Percentiles rank a stretch among this genome's conserved stretches.
These are phyloP conservation scores for Hemibagrus guttatus DNA, from an alignment of 2,797 vertebrate species.

Conservation along the genomic window DNA sequence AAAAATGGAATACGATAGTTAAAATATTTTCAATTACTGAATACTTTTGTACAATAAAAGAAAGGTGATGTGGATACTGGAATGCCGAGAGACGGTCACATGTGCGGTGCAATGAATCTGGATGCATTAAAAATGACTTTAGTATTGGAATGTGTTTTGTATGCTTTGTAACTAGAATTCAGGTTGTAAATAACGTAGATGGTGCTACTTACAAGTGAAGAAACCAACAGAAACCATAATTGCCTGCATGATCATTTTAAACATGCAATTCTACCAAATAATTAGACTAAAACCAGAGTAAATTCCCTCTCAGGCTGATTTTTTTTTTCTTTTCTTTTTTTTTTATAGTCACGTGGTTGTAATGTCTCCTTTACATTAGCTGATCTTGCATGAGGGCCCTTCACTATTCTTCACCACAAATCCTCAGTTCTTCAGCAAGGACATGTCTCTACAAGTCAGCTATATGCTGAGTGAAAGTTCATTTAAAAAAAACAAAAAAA, in stretches of 20 bases:
- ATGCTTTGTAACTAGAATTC: background rate
- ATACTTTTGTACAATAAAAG: background rate
- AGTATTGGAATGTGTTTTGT: background rate
- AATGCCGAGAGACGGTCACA: background rate
- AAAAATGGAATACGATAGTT: background rate
- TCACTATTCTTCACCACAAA: background rate
- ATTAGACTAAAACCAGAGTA: background rate
- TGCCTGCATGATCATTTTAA: background rate
- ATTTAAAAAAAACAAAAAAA: background rate
- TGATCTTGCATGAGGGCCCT: background rate
- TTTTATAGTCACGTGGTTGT: background rate
- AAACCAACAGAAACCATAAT: background rate
- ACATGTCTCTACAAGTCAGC: slow-evolving; percentile 12
- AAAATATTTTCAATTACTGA: background rate
- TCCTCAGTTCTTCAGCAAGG: background rate
- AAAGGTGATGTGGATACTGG: background rate
- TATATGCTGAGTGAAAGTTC: background rate
- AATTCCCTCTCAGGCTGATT: background rate
- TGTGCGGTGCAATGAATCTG: background rate
- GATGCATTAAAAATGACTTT: background rate
- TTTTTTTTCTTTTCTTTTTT: background rate
- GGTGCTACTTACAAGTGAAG: background rate
- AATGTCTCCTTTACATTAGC: background rate
- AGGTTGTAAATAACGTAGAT: background rate
- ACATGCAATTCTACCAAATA: background rate